These are phyloP conservation scores for Dicrurus megarhynchus DNA, from an alignment of 2,113 vertebrate genomes.

Conservation along the genomic window DNA sequence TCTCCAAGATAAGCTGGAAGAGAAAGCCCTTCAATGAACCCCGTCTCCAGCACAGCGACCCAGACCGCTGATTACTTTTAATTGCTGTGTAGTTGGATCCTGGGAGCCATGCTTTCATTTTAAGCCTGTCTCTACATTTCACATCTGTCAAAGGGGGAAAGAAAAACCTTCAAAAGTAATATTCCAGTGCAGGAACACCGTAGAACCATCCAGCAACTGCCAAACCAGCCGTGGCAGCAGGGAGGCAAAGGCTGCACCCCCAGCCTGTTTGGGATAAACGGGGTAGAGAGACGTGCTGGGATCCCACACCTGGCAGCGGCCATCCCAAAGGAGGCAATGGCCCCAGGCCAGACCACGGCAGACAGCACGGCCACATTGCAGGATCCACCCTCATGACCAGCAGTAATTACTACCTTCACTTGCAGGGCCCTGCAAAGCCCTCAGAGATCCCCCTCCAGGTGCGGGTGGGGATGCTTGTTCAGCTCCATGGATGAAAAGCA, in stretches of 20 bases:
- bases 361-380: background rate
- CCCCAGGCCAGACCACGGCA: constrained; percentile 3
- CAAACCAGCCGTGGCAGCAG: accelerated
- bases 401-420: constrained; percentile 20
- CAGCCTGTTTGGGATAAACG: background rate
- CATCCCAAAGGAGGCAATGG: background rate
- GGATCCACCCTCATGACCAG: constrained; percentile 30
- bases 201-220: background rate
- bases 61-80: background rate
- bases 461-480: background rate
- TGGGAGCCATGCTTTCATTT: background rate
- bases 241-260: background rate
- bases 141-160: background rate
- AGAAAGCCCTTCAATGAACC: background rate
- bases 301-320: background rate
- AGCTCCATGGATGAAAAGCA: background rate
- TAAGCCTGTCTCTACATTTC: background rate
- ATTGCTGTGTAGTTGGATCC: background rate
- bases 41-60: background rate
- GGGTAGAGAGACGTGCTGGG: background rate
- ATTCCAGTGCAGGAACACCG: background rate
- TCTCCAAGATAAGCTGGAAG: background rate
- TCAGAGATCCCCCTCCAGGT: constrained; percentile 12
- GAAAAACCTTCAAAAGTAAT: background rate
- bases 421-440: background rate